A percentile compares a stretch with the other conserved stretches of the same genome.
These are phyloP conservation scores for Penaeus chinensis DNA, from an alignment of 1,140 invertebrate genomes.

Conservation along the genomic window DNA sequence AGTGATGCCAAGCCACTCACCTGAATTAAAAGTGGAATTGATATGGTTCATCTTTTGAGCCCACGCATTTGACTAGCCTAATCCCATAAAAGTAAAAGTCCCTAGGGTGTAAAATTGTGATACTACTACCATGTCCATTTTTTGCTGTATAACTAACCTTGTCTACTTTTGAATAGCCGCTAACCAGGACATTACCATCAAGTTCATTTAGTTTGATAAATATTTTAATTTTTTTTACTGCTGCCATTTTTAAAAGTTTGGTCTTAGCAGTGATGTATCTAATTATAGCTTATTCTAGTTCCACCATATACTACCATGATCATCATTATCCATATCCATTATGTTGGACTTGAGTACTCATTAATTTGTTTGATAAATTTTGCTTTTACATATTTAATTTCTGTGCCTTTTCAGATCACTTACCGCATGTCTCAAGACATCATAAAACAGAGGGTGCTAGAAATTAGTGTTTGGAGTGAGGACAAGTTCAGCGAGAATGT, in stretches of 20 bases:
- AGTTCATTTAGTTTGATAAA: too few species aligned
- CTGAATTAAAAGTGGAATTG: slow-evolving; percentile 50
- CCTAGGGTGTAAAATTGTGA: neutral
- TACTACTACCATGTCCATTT: too few species aligned
- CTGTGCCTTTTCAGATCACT: slow-evolving; percentile 77
- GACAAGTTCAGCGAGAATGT: slow-evolving; percentile 96
- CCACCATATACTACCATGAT: too few species aligned
- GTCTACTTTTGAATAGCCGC: too few species aligned
- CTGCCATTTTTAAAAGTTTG: too few species aligned
- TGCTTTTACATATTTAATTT: neutral
- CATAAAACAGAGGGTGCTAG: slow-evolving; percentile 79
- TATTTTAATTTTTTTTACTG: too few species aligned
- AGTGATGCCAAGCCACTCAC: slow-evolving; percentile 43
- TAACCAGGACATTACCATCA: too few species aligned
- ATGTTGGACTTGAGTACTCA: too few species aligned
- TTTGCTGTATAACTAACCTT: too few species aligned
- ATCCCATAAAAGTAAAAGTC: neutral
- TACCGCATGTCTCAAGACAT: slow-evolving; percentile 88
- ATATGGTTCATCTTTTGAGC: neutral
- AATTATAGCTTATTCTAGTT: too few species aligned
- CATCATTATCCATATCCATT: too few species aligned
- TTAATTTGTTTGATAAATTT: neutral
- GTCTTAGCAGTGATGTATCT: too few species aligned
- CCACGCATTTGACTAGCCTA: neutral
- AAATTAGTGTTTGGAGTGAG: slow-evolving; percentile 95